These are phyloP conservation scores for Mechanitis messenoides DNA, from an alignment of 2,888 invertebrate genomes.

Conservation along the genomic window DNA sequence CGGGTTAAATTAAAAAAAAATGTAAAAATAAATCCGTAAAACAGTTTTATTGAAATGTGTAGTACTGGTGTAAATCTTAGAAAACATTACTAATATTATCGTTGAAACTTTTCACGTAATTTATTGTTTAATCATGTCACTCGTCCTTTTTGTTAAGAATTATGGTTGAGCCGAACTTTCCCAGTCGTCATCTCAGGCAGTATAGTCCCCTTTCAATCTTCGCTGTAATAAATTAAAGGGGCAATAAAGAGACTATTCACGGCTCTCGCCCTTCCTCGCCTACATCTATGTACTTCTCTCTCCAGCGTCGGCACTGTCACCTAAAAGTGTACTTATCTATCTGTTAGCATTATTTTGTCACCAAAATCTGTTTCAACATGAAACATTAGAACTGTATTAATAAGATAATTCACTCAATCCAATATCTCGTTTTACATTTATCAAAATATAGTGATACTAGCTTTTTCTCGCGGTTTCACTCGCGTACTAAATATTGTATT, in stretches of 20 bases:
- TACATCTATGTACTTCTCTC: slow-evolving; percentile 46
- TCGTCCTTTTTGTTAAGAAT: slow-evolving; percentile 9
- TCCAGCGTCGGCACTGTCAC: slow-evolving; percentile 26
- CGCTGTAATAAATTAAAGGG: slow-evolving; percentile 73
- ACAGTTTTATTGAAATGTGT: too few species aligned
- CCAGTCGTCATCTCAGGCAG: slow-evolving; percentile 36
- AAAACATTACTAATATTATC: not conserved
- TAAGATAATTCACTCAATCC: too few species aligned
- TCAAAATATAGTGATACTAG: too few species aligned
- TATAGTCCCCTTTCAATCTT: slow-evolving; percentile 73
- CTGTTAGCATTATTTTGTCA: too few species aligned
- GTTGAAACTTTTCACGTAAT: not conserved
- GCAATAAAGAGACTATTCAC: slow-evolving; percentile 58
- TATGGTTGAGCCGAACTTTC: slow-evolving; percentile 1
- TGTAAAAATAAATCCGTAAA: too few species aligned
- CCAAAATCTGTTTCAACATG: too few species aligned
- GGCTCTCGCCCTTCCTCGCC: slow-evolving; percentile 27
- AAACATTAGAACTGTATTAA: too few species aligned
- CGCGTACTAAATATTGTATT: too few species aligned
- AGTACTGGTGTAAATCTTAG: too few species aligned
- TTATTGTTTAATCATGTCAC: not conserved
- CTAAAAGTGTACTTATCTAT: not conserved
- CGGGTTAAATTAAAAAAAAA: too few species aligned
- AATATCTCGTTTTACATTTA: too few species aligned
- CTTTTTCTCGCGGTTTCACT: too few species aligned